These are phyloP conservation scores for Amitus sp. DNA, from an alignment of 2,888 invertebrate species.

Conservation along the genomic window DNA sequence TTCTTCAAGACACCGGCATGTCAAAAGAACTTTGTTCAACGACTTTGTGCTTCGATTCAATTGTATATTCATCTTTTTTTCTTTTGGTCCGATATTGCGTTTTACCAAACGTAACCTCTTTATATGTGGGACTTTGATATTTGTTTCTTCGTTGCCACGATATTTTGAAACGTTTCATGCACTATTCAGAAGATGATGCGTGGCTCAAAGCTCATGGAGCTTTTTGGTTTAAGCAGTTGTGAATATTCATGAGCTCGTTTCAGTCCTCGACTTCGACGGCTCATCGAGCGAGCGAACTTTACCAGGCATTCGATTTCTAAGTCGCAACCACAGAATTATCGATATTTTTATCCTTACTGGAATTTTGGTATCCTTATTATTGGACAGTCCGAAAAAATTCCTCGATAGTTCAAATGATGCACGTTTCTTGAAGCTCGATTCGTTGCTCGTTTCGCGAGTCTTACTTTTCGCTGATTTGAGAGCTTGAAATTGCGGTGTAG, in stretches of 20 bases:
- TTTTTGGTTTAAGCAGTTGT: neutral
- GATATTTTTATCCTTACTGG: slow-evolving; percentile 3
- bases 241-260: slow-evolving; percentile 6
- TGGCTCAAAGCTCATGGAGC: neutral
- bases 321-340: neutral
- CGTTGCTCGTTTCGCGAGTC: slow-evolving; percentile 28
- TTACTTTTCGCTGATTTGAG: slow-evolving; percentile 17
- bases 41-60: slow-evolving; percentile 11
- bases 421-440: slow-evolving; percentile 9
- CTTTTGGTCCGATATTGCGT: no score
- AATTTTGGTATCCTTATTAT: slow-evolving; percentile 13
- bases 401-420: slow-evolving; percentile 24
- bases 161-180: neutral
- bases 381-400: slow-evolving; percentile 23
- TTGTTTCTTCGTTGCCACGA: no score
- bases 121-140: no score
- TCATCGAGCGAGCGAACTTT: neutral
- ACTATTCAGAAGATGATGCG: neutral
- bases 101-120: no score
- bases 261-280: neutral
- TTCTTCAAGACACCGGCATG: no score
- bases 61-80: slow-evolving; percentile 10
- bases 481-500: no score
- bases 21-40: no score
- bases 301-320: neutral